phyloP scores from a whole-genome alignment of 2,113 vertebrate species.

The Myiagra hebetior region DNA sequence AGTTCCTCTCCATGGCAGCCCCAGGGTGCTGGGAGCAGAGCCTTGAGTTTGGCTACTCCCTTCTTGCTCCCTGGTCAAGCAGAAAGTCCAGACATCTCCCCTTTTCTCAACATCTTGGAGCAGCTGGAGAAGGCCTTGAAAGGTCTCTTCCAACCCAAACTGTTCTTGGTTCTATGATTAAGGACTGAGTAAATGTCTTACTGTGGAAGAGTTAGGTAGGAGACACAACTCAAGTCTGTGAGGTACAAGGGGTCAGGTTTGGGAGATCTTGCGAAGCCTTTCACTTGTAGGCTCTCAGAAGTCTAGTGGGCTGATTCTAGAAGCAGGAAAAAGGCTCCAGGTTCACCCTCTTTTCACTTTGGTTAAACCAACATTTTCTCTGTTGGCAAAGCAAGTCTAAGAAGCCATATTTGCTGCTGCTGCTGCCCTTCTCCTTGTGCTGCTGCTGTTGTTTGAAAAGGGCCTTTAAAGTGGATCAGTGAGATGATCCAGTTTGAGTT shows the following conservation, averaged over 20 bases:
- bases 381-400: not conserved
- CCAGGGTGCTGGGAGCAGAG: not conserved
- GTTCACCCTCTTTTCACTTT: not conserved
- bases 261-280: not conserved
- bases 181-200: not conserved
- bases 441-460: not conserved
- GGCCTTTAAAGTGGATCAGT: not conserved
- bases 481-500: not conserved
- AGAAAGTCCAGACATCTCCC: not conserved
- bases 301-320: not conserved
- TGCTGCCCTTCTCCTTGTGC: not conserved
- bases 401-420: not conserved
- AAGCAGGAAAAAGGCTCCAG: not conserved
- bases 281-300: not conserved
- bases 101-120: not conserved
- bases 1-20: not conserved
- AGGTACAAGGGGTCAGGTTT: not conserved
- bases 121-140: not conserved
- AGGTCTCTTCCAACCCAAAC: not conserved
- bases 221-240: not conserved
- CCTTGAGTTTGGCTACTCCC: not conserved
- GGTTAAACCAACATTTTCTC: not conserved
- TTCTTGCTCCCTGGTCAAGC: not conserved
- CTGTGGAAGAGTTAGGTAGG: not conserved
- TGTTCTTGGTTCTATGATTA: not conserved